A percentile compares a stretch with the other conserved stretches of the same genome.
Conservation (phyloP, 92 coral and sea anemone species). For the Porites evermanni region DNA sequence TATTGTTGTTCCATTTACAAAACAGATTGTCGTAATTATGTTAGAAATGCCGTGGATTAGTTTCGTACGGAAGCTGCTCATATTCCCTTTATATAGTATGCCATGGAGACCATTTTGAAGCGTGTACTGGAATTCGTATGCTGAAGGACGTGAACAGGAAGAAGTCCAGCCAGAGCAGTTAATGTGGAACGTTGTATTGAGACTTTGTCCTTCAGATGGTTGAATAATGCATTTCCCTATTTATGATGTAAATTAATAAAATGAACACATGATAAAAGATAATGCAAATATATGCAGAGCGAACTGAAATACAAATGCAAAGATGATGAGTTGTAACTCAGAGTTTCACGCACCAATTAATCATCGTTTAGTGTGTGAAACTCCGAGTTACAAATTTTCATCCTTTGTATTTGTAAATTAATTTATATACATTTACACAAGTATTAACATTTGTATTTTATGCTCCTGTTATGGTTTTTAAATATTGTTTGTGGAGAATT, state of each 20-base stretch:
- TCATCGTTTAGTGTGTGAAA: too few species aligned
- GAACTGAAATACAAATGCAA: too few species aligned
- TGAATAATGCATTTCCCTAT: background rate
- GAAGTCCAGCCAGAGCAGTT: background rate
- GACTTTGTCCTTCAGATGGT: conserved; percentile 3
- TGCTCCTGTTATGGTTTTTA: too few species aligned
- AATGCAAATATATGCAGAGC: too few species aligned
- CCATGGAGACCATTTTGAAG: conserved; percentile 2
- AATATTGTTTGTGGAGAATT: too few species aligned
- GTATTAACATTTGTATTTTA: too few species aligned
- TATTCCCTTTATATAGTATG: background rate
- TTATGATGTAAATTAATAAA: too few species aligned
- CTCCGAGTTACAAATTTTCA: too few species aligned
- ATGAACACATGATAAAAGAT: background rate
- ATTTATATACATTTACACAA: too few species aligned
- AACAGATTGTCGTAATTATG: background rate
- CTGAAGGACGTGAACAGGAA: background rate
- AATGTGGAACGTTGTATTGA: background rate
- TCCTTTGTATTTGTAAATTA: too few species aligned
- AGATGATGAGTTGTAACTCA: too few species aligned
- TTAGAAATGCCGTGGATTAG: background rate
- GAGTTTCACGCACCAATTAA: too few species aligned
- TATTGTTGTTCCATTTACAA: background rate
- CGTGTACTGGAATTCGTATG: background rate
- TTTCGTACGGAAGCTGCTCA: background rate